Evolutionary conservation across 2,797 vertebrate species (phyloP), one percentile per base, ranked within the genome.

Genomic region (Coilia nasus): DNA sequence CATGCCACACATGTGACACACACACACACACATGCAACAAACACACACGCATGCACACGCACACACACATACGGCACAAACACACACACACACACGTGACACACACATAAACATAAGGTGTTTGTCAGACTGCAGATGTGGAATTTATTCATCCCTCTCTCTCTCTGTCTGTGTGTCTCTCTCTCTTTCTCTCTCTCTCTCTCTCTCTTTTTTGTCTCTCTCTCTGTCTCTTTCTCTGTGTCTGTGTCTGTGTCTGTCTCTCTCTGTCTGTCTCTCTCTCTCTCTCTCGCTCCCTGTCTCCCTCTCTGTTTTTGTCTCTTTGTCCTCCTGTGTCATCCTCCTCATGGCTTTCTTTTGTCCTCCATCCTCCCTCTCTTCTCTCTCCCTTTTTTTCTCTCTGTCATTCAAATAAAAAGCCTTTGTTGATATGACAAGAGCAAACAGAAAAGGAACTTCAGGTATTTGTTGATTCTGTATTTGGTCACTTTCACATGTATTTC

Each of bases 111-210:
- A 41, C 35, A 41, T 5, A 41, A 12, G 62, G 9, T 64, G 62
- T 28, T 64, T 62, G 59, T 62, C 59, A 62, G 59, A 62, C n/a
- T 62, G 59, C 59, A 62, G n/a, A 64, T 64, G 62, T 64, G 62
- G 11, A 64, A 23, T 64, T 64, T 41, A 41, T 2, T 17, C 15
- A 23, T 75, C 0, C 25, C 67, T 35, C 28, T 19, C 25, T 71
- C 11, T 31, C 23, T 14, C 23, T 6, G 11, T 28, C 64, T 14
- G n/a, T 11, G 6, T 23, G 2, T 25, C 60, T 23, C 1, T 25
- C n/a, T 25, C n/a, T 25, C 11, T 67, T 11, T 31, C 11, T 67
- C 23, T 67, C 28, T 19, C n/a, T n/a, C 1, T 11, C n/a, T 25
- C n/a, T 25, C 7, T 25, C 9, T 62, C 59, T 23, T 3, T 7